Evolutionary conservation across 2,113 vertebrate genomes (phyloP).

Genomic region (Saguinus imperator): DNA sequence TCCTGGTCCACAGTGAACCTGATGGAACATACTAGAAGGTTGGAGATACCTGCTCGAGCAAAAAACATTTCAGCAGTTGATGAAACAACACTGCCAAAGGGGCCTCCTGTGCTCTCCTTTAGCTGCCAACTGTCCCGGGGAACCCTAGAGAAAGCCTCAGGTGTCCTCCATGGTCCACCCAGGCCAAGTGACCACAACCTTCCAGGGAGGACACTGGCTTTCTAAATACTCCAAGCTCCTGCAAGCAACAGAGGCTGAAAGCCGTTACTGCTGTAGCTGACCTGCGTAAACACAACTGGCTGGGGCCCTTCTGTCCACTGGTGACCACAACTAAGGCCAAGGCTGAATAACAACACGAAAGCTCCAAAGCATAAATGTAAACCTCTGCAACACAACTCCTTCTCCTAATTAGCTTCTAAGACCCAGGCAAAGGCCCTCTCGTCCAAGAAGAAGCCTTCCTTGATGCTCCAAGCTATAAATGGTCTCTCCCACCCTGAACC

Average conservation of each 20-base stretch:
- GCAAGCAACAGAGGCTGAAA: not conserved
- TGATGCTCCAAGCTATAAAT: not conserved
- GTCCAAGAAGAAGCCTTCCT: not conserved
- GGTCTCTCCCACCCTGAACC: not conserved
- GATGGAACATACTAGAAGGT: not conserved
- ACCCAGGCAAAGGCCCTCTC: not conserved
- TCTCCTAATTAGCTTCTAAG: not conserved
- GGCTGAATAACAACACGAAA: fast-evolving
- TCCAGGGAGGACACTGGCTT: not conserved
- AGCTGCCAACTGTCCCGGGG: too few relatives aligned
- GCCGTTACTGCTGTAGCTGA: not conserved
- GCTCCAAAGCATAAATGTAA: not conserved
- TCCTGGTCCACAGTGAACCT: not conserved
- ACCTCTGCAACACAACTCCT: too few relatives aligned
- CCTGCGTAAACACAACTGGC: not conserved
- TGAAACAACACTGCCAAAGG: fast-evolving
- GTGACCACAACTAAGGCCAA: not conserved
- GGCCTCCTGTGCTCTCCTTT: not conserved
- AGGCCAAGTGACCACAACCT: not conserved
- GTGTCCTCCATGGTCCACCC: not conserved
- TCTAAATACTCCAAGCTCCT: not conserved
- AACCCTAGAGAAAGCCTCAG: not conserved
- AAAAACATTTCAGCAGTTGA: too few relatives aligned
- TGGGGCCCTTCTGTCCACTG: not conserved
- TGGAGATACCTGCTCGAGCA: too few relatives aligned